Percentiles rank a stretch among this genome's conserved stretches.
These are phyloP conservation scores for Lucinisca nassula DNA, from an alignment of 2,888 invertebrate species.

Conservation along the genomic window DNA sequence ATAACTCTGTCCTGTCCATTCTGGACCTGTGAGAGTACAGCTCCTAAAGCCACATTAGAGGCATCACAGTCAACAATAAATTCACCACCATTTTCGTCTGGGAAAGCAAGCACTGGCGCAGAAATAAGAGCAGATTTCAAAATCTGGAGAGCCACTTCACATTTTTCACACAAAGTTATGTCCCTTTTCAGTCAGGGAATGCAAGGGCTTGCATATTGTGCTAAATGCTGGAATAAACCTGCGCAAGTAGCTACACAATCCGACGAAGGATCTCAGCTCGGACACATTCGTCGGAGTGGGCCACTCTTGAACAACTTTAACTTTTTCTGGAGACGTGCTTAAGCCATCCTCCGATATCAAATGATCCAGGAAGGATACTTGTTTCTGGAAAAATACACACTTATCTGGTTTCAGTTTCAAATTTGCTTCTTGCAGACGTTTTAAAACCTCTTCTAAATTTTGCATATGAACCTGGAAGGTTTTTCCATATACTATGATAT, in stretches of 20 bases:
- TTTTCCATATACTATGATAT: conserved; percentile 54
- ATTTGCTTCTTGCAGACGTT: conserved; percentile 41
- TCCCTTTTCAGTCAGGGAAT: background rate
- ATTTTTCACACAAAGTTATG: no score
- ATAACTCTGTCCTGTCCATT: conserved; percentile 68
- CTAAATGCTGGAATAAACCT: conserved; percentile 26
- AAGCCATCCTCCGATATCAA: conserved; percentile 52
- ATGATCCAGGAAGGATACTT: conserved; percentile 54
- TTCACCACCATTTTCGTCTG: conserved; percentile 37
- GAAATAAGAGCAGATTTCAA: no score
- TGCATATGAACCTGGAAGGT: conserved; percentile 56
- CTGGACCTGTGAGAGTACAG: conserved; percentile 64
- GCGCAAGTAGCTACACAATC: conserved; percentile 58
- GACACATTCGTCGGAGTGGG: conserved; percentile 38
- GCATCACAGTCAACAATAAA: conserved; percentile 74
- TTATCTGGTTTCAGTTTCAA: conserved; percentile 61
- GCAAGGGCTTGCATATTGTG: conserved; percentile 3
- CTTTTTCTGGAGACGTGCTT: conserved; percentile 34
- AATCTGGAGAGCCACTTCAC: no score
- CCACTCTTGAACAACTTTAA: conserved; percentile 28
- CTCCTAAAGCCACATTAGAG: conserved; percentile 64
- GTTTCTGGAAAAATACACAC: conserved; percentile 46
- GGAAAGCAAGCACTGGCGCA: conserved; percentile 60
- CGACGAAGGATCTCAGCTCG: conserved; percentile 38
- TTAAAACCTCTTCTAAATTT: conserved; percentile 49